Evolutionary conservation across 2,888 invertebrate genomes (phyloP).

Genomic region (Leucozona laternaria): DNA sequence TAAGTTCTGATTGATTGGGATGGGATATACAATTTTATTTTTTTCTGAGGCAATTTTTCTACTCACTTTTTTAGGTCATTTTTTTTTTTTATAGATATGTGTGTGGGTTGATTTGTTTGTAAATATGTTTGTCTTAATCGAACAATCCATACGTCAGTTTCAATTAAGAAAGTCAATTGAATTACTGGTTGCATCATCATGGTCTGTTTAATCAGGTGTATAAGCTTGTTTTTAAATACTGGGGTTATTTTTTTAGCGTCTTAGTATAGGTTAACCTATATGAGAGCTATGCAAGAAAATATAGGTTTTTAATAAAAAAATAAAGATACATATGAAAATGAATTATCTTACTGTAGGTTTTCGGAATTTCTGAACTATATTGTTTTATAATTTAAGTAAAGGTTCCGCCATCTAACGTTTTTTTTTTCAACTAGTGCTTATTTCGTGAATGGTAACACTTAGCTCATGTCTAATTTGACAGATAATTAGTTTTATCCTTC

Average conservation of each 20-base stretch:
- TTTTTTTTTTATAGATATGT: neutral
- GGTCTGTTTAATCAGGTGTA: constrained; percentile 67
- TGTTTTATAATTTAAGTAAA: too few relatives aligned
- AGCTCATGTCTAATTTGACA: too few relatives aligned
- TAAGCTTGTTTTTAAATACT: neutral
- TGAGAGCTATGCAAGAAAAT: neutral
- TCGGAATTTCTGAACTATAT: too few relatives aligned
- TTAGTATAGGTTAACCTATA: neutral
- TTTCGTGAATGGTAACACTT: too few relatives aligned
- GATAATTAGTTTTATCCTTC: too few relatives aligned
- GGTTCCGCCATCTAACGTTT: too few relatives aligned
- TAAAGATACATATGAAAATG: too few relatives aligned
- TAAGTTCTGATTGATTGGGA: constrained; percentile 71
- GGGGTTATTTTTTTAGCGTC: neutral
- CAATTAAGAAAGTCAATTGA: constrained; percentile 69
- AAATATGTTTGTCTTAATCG: constrained; percentile 37
- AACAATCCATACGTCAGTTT: constrained; percentile 67
- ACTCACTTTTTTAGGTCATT: constrained; percentile 39
- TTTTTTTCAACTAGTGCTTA: too few relatives aligned
- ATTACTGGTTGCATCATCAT: constrained; percentile 54
- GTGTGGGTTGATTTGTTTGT: neutral
- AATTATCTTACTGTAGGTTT: too few relatives aligned
- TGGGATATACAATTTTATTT: constrained; percentile 34
- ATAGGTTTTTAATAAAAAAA: too few relatives aligned
- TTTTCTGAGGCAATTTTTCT: neutral